phyloP scores from a whole-genome alignment of 2,797 vertebrate genomes.

The Falco naumanni region DNA sequence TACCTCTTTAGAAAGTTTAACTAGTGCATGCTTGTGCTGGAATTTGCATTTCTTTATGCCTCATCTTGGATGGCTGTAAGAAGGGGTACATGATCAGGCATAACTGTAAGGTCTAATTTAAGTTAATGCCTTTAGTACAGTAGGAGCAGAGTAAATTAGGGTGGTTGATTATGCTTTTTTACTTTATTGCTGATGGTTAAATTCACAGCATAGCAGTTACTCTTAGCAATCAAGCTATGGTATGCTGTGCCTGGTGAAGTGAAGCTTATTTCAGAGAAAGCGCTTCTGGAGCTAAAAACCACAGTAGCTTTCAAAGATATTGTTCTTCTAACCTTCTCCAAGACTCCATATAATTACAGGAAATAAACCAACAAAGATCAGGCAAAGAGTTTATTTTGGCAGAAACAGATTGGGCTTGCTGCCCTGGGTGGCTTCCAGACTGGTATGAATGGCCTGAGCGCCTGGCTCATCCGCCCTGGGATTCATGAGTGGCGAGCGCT shows the following conservation, averaged over 20 bases:
- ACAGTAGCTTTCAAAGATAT: neutral
- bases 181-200: constrained; percentile 12
- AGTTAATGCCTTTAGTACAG: neutral
- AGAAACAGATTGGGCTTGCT: neutral
- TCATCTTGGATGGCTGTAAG: neutral
- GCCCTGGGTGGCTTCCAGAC: neutral
- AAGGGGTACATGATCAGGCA: neutral
- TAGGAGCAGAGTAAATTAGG: constrained; percentile 39
- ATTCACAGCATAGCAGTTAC: neutral
- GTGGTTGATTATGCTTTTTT: neutral
- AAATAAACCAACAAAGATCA: neutral
- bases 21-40: neutral
- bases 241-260: neutral
- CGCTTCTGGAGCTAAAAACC: neutral
- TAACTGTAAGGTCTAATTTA: constrained; percentile 49
- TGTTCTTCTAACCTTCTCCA: neutral
- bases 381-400: constrained; percentile 35
- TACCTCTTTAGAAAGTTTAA: neutral
- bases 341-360: constrained; percentile 21
- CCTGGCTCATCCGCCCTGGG: neutral
- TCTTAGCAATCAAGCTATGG: neutral
- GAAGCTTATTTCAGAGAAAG: neutral
- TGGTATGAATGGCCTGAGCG: neutral
- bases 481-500: neutral
- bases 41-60: constrained; percentile 38